Evolutionary conservation across 2,888 invertebrate species (phyloP).

Genomic region (Acanthosoma haemorrhoidale): DNA sequence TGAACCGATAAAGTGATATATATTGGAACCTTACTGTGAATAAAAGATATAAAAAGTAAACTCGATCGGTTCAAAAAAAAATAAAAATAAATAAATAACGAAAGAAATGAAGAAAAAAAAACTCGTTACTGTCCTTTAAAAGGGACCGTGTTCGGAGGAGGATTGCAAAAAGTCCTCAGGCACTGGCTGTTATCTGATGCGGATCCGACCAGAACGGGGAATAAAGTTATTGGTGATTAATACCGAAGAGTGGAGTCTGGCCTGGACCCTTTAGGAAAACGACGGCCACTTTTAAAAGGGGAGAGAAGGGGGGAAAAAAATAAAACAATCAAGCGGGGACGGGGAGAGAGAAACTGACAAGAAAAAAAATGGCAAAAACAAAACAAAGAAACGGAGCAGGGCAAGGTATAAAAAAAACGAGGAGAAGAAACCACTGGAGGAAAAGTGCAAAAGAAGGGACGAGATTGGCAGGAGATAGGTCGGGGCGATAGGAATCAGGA

Average conservation of each 20-base stretch:
- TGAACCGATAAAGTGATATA: background rate
- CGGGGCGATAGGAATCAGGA: background rate
- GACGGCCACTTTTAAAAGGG: too few species aligned
- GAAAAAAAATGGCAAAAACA: background rate
- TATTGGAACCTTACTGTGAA: background rate
- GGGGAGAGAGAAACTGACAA: background rate
- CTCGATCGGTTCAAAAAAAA: too few species aligned
- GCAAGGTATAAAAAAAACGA: background rate
- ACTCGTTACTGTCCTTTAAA: background rate
- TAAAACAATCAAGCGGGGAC: too few species aligned
- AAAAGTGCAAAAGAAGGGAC: constrained; percentile 2
- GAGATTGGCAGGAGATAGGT: background rate
- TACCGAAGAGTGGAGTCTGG: too few species aligned
- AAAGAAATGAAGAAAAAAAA: constrained; percentile 2
- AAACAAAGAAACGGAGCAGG: background rate
- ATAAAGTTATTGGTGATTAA: constrained; percentile 12
- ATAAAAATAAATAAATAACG: too few species aligned
- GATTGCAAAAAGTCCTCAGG: background rate
- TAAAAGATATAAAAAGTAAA: background rate
- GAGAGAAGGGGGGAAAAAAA: too few species aligned
- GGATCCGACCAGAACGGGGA: background rate
- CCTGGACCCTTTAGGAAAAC: too few species aligned
- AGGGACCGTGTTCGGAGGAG: background rate
- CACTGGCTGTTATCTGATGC: constrained; percentile 1
- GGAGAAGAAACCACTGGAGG: background rate